Conservation (phyloP, 2,888 invertebrate genomes). For the Caenorhabditis wallacei region DNA sequence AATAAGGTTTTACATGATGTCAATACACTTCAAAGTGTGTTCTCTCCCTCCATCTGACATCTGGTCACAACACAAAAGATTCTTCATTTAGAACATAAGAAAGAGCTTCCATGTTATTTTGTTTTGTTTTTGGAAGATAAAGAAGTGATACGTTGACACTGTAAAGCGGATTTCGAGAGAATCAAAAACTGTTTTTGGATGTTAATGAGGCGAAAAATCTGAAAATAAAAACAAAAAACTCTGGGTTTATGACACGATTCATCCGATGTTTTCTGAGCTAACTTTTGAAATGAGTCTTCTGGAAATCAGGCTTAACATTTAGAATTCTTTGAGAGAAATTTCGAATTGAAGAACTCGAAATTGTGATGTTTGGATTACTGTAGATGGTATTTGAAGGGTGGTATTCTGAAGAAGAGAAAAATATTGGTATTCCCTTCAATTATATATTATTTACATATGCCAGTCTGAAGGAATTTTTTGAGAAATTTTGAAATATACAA, state of each 20-base stretch:
- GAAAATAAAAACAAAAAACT: conserved; percentile 15
- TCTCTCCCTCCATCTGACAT: conserved; percentile 14
- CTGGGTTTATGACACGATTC: conserved; percentile 33
- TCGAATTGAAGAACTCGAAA: too few species aligned
- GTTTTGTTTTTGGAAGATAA: conserved; percentile 4
- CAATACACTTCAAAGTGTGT: conserved; percentile 18
- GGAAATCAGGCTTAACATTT: not conserved
- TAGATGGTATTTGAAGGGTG: not conserved
- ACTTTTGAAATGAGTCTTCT: not conserved
- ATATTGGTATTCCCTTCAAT: not conserved
- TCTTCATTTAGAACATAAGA: not conserved
- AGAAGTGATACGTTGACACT: conserved; percentile 11
- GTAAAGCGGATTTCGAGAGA: conserved; percentile 8
- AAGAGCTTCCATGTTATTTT: conserved; percentile 2
- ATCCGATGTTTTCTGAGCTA: conserved; percentile 14
- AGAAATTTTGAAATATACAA: not conserved
- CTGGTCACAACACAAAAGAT: conserved; percentile 1
- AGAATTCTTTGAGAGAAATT: not conserved
- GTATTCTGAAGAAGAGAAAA: not conserved
- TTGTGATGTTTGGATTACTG: not conserved
- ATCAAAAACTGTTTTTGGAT: not conserved
- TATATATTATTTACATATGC: not conserved
- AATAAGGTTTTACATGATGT: conserved; percentile 28
- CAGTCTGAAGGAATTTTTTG: not conserved
- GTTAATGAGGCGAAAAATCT: conserved; percentile 11